A percentile compares a stretch with the other conserved stretches of the same genome.
These are phyloP conservation scores for Diarsia rubi DNA, from an alignment of 2,888 invertebrate species.

Conservation along the genomic window DNA sequence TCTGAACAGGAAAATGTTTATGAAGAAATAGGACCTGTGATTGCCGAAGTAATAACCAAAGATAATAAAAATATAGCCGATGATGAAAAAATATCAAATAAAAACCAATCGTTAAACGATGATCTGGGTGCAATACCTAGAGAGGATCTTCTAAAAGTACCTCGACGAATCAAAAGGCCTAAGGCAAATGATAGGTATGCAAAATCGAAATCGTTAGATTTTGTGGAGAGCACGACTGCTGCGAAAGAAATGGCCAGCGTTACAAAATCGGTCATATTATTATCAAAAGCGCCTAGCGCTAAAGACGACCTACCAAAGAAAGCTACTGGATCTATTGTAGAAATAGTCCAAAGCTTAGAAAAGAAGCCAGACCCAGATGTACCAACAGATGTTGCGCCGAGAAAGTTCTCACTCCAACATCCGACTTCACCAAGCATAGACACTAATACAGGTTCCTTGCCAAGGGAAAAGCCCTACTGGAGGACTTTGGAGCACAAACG, in stretches of 20 bases:
- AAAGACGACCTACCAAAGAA: conserved; percentile 75
- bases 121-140: conserved; percentile 79
- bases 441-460: conserved; percentile 80
- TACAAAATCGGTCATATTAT: conserved; percentile 83
- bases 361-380: conserved; percentile 68
- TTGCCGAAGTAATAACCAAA: conserved; percentile 60
- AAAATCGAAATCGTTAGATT: conserved; percentile 58
- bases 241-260: conserved; percentile 78
- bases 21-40: conserved; percentile 84
- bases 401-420: conserved; percentile 83
- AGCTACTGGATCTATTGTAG: conserved; percentile 70
- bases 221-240: conserved; percentile 36
- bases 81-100: conserved; percentile 84
- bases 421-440: conserved; percentile 73
- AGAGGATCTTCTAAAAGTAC: conserved; percentile 85
- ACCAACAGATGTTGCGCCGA: conserved; percentile 66
- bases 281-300: conserved; percentile 85
- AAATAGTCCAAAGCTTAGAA: conserved; percentile 78
- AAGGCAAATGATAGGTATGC: conserved; percentile 71
- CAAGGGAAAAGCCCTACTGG: conserved; percentile 85
- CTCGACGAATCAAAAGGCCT: conserved; percentile 83
- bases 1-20: conserved; percentile 84
- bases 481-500: conserved; percentile 87
- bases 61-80: conserved; percentile 84
- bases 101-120: conserved; percentile 70